These are phyloP conservation scores for Brachirus orientalis DNA, from an alignment of 2,113 vertebrate genomes.

Conservation along the genomic window DNA sequence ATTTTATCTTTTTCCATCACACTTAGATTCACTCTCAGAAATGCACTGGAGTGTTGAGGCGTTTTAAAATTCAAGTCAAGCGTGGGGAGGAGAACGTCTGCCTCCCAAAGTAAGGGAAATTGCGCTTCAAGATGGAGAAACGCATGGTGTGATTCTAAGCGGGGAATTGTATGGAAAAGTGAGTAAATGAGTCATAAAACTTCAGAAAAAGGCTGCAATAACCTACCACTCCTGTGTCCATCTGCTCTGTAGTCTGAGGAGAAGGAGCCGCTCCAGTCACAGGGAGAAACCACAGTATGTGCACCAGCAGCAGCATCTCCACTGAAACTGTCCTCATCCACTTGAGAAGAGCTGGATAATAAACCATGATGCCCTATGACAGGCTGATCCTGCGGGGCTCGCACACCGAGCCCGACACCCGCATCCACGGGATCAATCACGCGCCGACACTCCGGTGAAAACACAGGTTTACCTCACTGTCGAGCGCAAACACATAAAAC, in stretches of 20 bases:
- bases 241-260: conserved; percentile 78
- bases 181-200: conserved; percentile 58
- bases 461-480: conserved; percentile 71
- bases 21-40: not conserved
- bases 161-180: not conserved
- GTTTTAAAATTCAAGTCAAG: conserved; percentile 11
- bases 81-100: conserved; percentile 12
- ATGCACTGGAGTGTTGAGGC: not conserved
- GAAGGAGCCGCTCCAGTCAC: conserved; percentile 79
- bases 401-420: conserved; percentile 44
- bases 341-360: conserved; percentile 50
- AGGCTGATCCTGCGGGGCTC: conserved; percentile 66
- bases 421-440: conserved; percentile 63
- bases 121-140: not conserved
- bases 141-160: not conserved
- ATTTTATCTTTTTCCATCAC: conserved; percentile 13
- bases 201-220: conserved; percentile 51
- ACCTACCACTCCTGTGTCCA: conserved; percentile 92
- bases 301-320: conserved; percentile 75
- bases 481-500: conserved; percentile 72
- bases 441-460: conserved; percentile 23
- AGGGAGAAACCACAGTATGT: conserved; percentile 67
- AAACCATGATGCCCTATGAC: conserved; percentile 66
- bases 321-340: conserved; percentile 75
- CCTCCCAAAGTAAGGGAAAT: conserved; percentile 30